A percentile compares a stretch with the other conserved stretches of the same genome.
phyloP scores from a whole-genome alignment of 2,888 invertebrate species.

The Minunthozetes semirufus region DNA sequence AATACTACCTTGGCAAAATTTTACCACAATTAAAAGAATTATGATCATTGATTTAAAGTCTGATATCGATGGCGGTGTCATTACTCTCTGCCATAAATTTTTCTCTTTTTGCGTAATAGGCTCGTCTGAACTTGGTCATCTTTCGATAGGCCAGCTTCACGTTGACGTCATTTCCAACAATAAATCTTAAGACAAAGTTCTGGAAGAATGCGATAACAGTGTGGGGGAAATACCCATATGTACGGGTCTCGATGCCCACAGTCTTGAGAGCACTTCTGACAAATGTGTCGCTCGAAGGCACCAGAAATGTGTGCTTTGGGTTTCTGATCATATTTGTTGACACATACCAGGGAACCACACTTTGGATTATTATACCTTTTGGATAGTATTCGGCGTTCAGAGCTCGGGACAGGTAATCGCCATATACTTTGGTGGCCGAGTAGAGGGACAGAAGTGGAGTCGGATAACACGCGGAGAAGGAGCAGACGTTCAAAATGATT shows the following conservation, averaged over 20 bases:
- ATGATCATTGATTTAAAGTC: background rate
- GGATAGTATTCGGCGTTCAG: slow-evolving; percentile 48
- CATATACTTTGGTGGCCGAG: slow-evolving; percentile 68
- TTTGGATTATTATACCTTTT: slow-evolving; percentile 46
- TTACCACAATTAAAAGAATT: too few relatives aligned
- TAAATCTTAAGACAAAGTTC: slow-evolving; percentile 27
- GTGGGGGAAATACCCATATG: slow-evolving; percentile 49
- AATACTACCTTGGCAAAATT: too few relatives aligned
- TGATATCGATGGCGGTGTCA: background rate
- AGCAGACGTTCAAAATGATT: slow-evolving; percentile 81
- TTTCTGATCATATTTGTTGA: slow-evolving; percentile 48
- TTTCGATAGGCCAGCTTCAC: slow-evolving; percentile 21
- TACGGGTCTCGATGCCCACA: slow-evolving; percentile 46
- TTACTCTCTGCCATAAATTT: background rate
- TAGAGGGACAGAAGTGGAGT: slow-evolving; percentile 81
- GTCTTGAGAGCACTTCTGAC: slow-evolving; percentile 47
- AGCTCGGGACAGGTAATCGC: slow-evolving; percentile 49
- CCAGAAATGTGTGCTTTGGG: slow-evolving; percentile 45
- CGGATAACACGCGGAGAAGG: slow-evolving; percentile 76
- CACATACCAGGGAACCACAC: slow-evolving; percentile 50
- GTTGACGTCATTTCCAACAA: slow-evolving; percentile 32
- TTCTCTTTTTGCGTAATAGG: slow-evolving; percentile 1
- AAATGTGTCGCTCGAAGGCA: slow-evolving; percentile 47
- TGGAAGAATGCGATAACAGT: slow-evolving; percentile 39
- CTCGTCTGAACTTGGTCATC: slow-evolving; percentile 17